phyloP scores from a whole-genome alignment of 1,140 invertebrate species.

The Drosophila bocki region DNA sequence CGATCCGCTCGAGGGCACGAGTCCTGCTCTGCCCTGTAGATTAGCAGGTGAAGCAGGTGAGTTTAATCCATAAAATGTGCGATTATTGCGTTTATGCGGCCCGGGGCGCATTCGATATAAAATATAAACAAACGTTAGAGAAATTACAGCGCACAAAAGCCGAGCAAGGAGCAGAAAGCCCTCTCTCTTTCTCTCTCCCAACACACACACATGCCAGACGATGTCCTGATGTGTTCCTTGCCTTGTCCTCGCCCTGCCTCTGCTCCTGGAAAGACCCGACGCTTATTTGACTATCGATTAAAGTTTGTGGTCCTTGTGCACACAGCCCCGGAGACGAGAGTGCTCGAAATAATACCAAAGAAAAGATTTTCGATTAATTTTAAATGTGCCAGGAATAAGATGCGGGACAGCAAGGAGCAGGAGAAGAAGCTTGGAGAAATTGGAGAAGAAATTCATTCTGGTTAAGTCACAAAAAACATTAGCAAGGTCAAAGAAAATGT shows the following conservation, averaged over 20 bases:
- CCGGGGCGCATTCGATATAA: constrained; percentile 76
- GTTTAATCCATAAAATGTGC: constrained; percentile 84
- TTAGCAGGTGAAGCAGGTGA: constrained; percentile 75
- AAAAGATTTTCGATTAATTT: constrained; percentile 81
- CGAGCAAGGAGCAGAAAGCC: constrained; percentile 45
- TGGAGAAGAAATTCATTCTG: background rate
- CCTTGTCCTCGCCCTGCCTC: background rate
- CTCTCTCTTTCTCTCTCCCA: constrained; percentile 8
- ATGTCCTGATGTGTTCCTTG: constrained; percentile 6
- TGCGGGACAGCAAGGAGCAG: background rate
- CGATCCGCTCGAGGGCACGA: constrained; percentile 8
- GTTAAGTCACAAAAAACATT: background rate
- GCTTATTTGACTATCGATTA: constrained; percentile 81
- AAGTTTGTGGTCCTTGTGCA: constrained; percentile 77
- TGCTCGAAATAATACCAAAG: constrained; percentile 44
- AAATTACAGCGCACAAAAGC: constrained; percentile 72
- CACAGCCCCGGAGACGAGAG: constrained; percentile 50
- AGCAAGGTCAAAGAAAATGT: background rate
- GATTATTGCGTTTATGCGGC: constrained; percentile 83
- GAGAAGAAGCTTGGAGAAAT: background rate
- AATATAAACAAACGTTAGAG: constrained; percentile 84
- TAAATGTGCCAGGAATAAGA: constrained; percentile 46
- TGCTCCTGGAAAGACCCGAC: constrained; percentile 5
- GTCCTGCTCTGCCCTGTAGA: constrained; percentile 46
- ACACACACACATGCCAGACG: constrained; percentile 31